Conservation (phyloP, 2,113 vertebrate genomes). For the Pluvianellus socialis region DNA sequence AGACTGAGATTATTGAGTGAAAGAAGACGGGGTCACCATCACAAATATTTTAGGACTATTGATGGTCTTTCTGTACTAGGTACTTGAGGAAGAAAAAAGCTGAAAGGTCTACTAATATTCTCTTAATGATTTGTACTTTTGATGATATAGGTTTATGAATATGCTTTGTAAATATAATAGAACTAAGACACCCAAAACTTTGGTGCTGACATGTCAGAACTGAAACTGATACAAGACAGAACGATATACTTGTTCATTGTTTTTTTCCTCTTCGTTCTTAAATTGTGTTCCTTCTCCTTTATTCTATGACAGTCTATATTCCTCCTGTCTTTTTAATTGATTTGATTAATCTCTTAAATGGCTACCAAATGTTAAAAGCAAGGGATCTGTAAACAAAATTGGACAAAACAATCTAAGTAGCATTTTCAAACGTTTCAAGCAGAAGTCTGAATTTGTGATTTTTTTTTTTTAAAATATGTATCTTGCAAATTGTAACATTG, state of each 20-base stretch:
- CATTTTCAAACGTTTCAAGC: not conserved
- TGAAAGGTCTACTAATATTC: not conserved
- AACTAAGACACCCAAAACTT: not conserved
- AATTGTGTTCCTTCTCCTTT: not conserved
- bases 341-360: not conserved
- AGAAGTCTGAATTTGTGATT: not conserved
- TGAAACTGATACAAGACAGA: not conserved
- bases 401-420: not conserved
- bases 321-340: not conserved
- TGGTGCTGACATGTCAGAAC: not conserved
- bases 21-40: constrained; percentile 2
- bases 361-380: not conserved
- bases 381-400: not conserved
- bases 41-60: constrained; percentile 44
- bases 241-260: not conserved
- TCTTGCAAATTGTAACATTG: not conserved
- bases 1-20: constrained; percentile 51
- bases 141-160: not conserved
- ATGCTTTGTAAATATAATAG: not conserved
- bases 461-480: not conserved
- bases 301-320: not conserved
- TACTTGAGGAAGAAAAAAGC: not conserved
- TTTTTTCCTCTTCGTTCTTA: not conserved
- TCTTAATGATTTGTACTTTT: not conserved
- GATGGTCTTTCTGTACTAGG: not conserved